Evolutionary conservation across 2,797 vertebrate genomes (phyloP), one percentile per base, ranked within the genome.

Genomic region (Sciurus vulgaris): DNA sequence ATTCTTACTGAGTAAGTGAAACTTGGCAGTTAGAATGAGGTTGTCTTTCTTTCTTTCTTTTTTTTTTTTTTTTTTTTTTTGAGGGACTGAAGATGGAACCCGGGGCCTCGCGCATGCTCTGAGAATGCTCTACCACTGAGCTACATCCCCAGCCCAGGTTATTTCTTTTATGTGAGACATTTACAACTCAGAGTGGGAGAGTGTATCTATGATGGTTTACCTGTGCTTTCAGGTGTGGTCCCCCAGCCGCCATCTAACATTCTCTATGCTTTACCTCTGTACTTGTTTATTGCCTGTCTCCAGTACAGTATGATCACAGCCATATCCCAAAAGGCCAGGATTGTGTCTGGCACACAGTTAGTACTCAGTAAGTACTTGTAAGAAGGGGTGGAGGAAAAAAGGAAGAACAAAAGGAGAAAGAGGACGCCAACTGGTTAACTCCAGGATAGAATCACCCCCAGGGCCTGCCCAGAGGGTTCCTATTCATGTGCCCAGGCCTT

Each of bases 1-100:
- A 99, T 99, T 98, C 99, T 99, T 47, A 99, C 99, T 44, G 99
- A 99, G 99, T 99, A 97, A 98, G 99, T 99, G 88, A 79, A 96
- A 33, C 13, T 14, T 72, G 35, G 88, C 47, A 74, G 24, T 56
- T 69, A 61, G 22, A 67, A 76, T 59, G n/a, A 78, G 35, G 49
- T 17, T 69, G n/a, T 51, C 79, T 15, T 13, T 35, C 17, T 49
- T 56, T 17, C 30, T 63, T 13, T 76, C 13, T 30, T 33, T 13
- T 26, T 65, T 33, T 33, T 13, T 65, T 33, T 33, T 33, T 15
- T 65, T 33, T 33, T 33, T 13, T 67, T 33, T 33, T 33, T 15
- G 6, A 15, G 30, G 14, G 9, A 26, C 28, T 77, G 17, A 11
- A 30, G 47, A 77, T 77, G 74, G 30, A 77, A 51, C 74, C 51